Base-by-base conservation (phyloP, 1,140 invertebrate genomes). In the Nasonia longicornis region DNA sequence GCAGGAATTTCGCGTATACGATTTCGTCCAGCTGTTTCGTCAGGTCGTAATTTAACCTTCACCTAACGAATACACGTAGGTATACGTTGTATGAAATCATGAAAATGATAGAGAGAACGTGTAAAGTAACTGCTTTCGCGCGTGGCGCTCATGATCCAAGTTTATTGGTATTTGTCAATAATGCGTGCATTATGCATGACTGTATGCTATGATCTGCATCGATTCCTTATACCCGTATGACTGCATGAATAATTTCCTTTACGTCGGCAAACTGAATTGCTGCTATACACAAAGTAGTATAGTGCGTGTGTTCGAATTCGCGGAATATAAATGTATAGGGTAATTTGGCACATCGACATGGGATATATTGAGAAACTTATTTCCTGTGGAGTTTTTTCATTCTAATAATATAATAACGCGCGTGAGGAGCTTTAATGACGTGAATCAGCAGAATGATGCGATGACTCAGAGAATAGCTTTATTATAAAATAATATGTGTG, bases 131-230 rank as follows among this genome's bases (percentile, higher is more conserved):
- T 58, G 14, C 52, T 58, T 58, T 16, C 14, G 52, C 52, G 52
- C 20, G 31, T 6, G 31, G 31, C 52, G 16, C 52, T 64, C 66
- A 16, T 74, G 38, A 42, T 42, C 22, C 70, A 80, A 80, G 52
- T 66, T 80, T 73, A 80, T 80, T 66, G 71, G 74, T 80, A 80
- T 73, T 74, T 64, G 58, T 66, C 70, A 74, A 80, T 67, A 74
- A 74, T 79, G 26, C n/a, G 3, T 78, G 31, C 31, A 71, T 78
- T 79, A 79, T 42, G 16, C 48, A 72, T 72, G 67, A 70, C 45
- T 22, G 6, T 12, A 20, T 38, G 31, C 31, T 76, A 20, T 7
- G 7, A 58, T 6, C 35, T 31, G 14, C n/a, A 35, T 31, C 20
- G 16, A 20, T n/a, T 58, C 52, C 20, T 26, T 31, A 29, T 29